Conservation (phyloP, 64 coral and sea anemone species). For the Actinia equina region DNA sequence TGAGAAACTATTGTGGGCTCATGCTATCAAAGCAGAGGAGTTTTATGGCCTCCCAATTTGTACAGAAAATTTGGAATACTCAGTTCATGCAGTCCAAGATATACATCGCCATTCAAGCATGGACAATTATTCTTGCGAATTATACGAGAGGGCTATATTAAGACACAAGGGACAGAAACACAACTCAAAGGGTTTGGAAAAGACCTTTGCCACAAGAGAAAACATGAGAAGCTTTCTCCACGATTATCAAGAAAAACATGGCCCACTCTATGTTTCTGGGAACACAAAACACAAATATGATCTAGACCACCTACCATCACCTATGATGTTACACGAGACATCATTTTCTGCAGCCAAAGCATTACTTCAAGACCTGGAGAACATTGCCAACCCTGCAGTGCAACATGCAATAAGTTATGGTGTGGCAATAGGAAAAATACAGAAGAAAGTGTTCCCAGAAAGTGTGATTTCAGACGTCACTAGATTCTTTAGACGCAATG, state of each 20-base stretch:
- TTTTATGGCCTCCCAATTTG: constrained; percentile 51
- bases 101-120: constrained; percentile 55
- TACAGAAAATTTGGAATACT: constrained; percentile 68
- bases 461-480: constrained; percentile 20
- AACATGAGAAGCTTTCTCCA: constrained; percentile 55
- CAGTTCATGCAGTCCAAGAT: constrained; percentile 37
- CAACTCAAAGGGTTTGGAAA: constrained; percentile 72
- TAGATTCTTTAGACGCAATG: constrained; percentile 16
- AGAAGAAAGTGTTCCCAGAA: constrained; percentile 12
- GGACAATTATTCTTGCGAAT: constrained; percentile 69
- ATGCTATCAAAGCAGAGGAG: constrained; percentile 64
- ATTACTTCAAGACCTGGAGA: not conserved
- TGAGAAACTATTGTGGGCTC: constrained; percentile 13
- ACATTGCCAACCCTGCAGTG: not conserved
- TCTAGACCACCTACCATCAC: not conserved
- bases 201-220: constrained; percentile 56
- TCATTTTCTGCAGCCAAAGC: not conserved
- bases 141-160: constrained; percentile 62
- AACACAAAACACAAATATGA: not conserved
- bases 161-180: constrained; percentile 64
- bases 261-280: not conserved
- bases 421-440: constrained; percentile 1
- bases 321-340: not conserved
- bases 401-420: constrained; percentile 29
- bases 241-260: constrained; percentile 42